These are phyloP conservation scores for Acrobasis repandana DNA, from an alignment of 2,888 invertebrate genomes.

Conservation along the genomic window DNA sequence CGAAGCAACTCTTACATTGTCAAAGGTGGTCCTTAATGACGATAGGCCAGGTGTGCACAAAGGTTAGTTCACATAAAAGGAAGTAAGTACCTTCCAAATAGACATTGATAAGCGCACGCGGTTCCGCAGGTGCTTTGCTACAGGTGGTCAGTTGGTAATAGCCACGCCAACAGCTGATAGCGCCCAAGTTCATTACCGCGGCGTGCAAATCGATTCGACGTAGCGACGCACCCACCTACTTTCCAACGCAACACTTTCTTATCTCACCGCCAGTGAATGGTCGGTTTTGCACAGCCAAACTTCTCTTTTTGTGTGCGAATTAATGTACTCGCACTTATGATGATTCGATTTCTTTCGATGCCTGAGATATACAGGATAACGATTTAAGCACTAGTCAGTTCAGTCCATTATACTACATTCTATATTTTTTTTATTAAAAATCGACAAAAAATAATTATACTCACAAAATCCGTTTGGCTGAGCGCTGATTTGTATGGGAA, in stretches of 20 bases:
- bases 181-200: constrained; percentile 78
- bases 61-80: constrained; percentile 43
- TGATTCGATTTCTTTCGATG: neutral
- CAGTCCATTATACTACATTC: too few species aligned
- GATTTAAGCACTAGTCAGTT: too few species aligned
- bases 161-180: constrained; percentile 75
- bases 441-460: too few species aligned
- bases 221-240: constrained; percentile 61
- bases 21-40: constrained; percentile 35
- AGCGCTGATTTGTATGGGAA: too few species aligned
- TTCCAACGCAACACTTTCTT: constrained; percentile 59
- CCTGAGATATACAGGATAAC: too few species aligned
- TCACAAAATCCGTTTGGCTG: too few species aligned
- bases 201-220: constrained; percentile 70
- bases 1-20: constrained; percentile 9
- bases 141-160: constrained; percentile 55
- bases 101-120: constrained; percentile 27
- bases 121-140: constrained; percentile 39
- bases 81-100: constrained; percentile 28
- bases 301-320: constrained; percentile 18
- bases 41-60: constrained; percentile 44
- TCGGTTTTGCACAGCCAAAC: constrained; percentile 30
- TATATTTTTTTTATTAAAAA: too few species aligned
- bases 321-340: constrained; percentile 6
- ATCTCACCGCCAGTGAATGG: constrained; percentile 40